phyloP scores from a whole-genome alignment of 2,888 invertebrate genomes.

The Gastracanthus pulcherrimus region DNA sequence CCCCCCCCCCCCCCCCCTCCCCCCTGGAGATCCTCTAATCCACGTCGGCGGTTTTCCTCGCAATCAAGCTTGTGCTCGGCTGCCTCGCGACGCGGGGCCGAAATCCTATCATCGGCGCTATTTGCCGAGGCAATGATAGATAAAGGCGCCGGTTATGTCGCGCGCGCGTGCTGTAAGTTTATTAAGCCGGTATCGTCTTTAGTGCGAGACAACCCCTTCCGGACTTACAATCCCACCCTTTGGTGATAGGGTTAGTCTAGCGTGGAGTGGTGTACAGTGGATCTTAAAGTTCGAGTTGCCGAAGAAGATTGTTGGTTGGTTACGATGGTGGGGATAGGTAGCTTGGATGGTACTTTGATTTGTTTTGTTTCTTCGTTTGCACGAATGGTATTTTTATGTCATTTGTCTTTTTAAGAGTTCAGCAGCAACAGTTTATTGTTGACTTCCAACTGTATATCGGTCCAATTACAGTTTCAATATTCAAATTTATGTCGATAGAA shows the following conservation, averaged over 20 bases:
- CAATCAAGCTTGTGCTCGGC: background rate
- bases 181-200: background rate
- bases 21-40: no score
- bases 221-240: background rate
- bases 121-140: constrained; percentile 38
- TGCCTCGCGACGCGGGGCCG: background rate
- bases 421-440: no score
- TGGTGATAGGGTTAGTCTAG: background rate
- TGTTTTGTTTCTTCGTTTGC: no score
- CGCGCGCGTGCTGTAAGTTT: background rate
- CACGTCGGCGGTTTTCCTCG: constrained; percentile 16
- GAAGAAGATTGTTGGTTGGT: background rate
- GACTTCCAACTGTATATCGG: no score
- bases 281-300: background rate
- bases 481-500: no score
- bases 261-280: background rate
- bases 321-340: no score
- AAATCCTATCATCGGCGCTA: constrained; percentile 44
- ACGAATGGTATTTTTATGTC: no score
- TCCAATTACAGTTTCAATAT: no score
- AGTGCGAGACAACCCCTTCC: background rate
- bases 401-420: no score
- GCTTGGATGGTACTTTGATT: no score
- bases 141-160: constrained; percentile 1
- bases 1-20: no score